Base-by-base conservation (phyloP, 2,888 invertebrate species). In the Tenthredo distinguenda region DNA sequence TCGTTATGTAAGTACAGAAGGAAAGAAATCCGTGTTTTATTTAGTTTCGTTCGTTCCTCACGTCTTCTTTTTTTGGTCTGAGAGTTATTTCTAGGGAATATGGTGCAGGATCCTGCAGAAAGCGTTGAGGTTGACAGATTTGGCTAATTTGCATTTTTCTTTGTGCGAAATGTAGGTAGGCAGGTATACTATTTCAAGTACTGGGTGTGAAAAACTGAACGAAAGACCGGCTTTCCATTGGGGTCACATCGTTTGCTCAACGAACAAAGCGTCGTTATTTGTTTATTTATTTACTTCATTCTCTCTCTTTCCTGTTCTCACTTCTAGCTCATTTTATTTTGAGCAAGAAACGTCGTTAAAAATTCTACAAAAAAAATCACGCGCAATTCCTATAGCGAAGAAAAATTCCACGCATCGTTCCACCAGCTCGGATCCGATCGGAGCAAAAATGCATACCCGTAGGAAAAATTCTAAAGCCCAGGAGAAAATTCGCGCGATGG, bases 101-200 rank as follows among this genome's bases (percentile, higher is more conserved):
- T 58, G 62, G 10, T 37, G 79, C 47, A 79, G 58, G 62, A 58
- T 15, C 40, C 34, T n/a, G 40, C 15, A 12, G 77, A 34, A 81
- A 40, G 50, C 81, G 58, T 81, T 58, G 58, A 81, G 62, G 58
- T 81, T 71, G 83, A 83, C 68, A 83, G 83, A 83, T 83, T 83
- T 83, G 65, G 71, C 83, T 62, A 83, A 83, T 83, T 83, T 71
- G 21, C 47, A 83, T 83, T 47, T 47, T 40, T 40, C 68, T 83
- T 71, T 81, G 81, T 81, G 81, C 10, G 15, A 43, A 43, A 74
- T 43, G 43, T 40, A 21, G 43, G n/a, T 40, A 34, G 68, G 68
- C 68, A 68, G 68, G 34, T 68, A 68, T 68, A 74, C 43, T 74
- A 43, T n/a, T 74, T 74, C 72, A n/a, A 74, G 40, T 74, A 43